Percentiles rank a stretch among this genome's conserved stretches.
Conservation (phyloP, 2,113 vertebrate genomes). For the Leptocoma aspasia region DNA sequence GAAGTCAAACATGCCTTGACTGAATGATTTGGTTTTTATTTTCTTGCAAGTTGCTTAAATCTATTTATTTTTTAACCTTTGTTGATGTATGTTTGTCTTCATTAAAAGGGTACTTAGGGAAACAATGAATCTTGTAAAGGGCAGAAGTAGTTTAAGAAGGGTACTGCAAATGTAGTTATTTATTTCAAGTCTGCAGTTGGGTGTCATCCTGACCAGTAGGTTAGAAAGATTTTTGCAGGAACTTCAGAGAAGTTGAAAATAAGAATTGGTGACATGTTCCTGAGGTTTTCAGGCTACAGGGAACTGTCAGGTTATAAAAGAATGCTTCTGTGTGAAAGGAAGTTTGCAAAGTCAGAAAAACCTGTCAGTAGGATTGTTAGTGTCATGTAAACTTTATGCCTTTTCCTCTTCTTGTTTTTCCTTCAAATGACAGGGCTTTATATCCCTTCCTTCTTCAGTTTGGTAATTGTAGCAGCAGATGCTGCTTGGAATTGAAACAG, state of each 20-base stretch:
- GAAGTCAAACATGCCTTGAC: not conserved
- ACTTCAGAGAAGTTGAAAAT: not conserved
- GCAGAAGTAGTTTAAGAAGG: not conserved
- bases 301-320: not conserved
- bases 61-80: not conserved
- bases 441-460: not conserved
- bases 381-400: not conserved
- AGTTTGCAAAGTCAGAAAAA: not conserved
- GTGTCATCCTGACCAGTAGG: not conserved
- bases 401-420: not conserved
- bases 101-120: not conserved
- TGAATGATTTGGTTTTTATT: not conserved
- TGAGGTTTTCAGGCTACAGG: not conserved
- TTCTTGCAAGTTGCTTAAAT: not conserved
- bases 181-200: not conserved
- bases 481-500: slow-evolving; percentile 65
- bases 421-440: not conserved
- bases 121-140: not conserved
- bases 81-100: not conserved
- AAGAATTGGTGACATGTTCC: not conserved
- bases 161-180: not conserved
- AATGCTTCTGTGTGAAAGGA: not conserved
- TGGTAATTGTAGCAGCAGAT: slow-evolving; percentile 61
- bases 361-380: not conserved
- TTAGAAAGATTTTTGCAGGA: not conserved